These are phyloP conservation scores for Pygocentrus nattereri DNA, from an alignment of 2,797 vertebrate species.

Conservation along the genomic window DNA sequence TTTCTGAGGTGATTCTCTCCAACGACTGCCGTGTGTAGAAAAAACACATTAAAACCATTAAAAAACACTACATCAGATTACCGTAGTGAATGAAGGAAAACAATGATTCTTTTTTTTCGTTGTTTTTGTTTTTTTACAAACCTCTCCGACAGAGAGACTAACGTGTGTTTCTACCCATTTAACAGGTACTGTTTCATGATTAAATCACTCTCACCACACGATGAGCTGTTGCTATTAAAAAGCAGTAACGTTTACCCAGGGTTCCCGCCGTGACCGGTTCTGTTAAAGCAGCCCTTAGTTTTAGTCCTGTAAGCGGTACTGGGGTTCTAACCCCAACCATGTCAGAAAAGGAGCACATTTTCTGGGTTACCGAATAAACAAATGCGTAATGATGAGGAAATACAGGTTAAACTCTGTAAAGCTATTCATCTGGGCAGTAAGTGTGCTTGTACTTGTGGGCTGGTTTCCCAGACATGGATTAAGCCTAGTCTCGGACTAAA, in stretches of 20 bases:
- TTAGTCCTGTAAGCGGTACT: not conserved
- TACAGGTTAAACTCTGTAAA: too few species aligned
- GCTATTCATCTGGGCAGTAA: too few species aligned
- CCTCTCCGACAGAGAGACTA: constrained; percentile 24
- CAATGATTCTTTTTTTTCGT: not conserved
- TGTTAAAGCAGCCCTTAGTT: not conserved
- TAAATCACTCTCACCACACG: too few species aligned
- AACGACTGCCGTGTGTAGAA: too few species aligned
- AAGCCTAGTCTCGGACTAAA: too few species aligned
- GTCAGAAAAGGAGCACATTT: too few species aligned
- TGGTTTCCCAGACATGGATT: too few species aligned
- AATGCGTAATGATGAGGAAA: too few species aligned
- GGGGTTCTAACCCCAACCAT: not conserved
- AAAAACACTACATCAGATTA: not conserved
- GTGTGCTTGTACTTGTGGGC: too few species aligned
- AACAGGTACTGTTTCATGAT: constrained; percentile 17
- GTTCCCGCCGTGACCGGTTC: not conserved
- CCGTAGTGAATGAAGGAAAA: not conserved
- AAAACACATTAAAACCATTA: not conserved
- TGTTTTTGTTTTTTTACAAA: too few species aligned
- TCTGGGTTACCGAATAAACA: too few species aligned
- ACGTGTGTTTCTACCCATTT: constrained; percentile 16
- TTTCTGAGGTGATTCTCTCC: not conserved
- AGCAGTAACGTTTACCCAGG: constrained; percentile 3
- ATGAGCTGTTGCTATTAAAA: constrained; percentile 3